phyloP scores from a whole-genome alignment of 2,113 vertebrate genomes.

The Mormyrus lacerda region DNA sequence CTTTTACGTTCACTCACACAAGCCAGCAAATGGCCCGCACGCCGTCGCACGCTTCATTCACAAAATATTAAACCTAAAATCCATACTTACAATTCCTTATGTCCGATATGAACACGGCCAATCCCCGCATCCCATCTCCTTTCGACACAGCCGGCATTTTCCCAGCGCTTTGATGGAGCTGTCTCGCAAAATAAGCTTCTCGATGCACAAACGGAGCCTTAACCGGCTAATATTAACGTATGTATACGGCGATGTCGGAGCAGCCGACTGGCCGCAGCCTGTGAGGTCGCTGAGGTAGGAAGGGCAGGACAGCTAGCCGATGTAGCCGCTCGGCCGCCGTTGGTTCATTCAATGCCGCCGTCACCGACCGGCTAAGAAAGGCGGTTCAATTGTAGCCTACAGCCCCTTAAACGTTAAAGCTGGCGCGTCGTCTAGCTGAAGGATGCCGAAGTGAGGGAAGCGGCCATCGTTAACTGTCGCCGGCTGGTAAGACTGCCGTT shows the following conservation, averaged over 20 bases:
- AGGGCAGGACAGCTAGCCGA: background rate
- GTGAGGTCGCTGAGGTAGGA: background rate
- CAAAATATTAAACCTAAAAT: background rate
- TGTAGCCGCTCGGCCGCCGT: background rate
- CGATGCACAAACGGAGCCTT: background rate
- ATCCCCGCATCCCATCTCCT: constrained; percentile 88
- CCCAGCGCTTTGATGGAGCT: constrained; percentile 32
- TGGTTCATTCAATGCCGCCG: constrained; percentile 1
- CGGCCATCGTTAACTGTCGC: background rate
- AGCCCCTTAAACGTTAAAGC: background rate
- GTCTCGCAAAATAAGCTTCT: background rate
- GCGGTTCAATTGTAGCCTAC: background rate
- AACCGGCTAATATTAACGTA: background rate
- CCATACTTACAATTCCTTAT: constrained; percentile 81
- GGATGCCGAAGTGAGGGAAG: background rate
- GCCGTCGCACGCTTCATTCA: background rate
- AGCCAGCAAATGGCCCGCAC: background rate
- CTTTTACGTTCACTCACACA: background rate
- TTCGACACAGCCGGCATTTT: constrained; percentile 91
- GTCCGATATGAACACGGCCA: constrained; percentile 90
- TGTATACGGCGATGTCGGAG: background rate
- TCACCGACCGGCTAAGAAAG: background rate
- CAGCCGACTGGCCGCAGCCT: background rate
- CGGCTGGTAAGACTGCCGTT: background rate
- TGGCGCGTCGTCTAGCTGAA: background rate